Conservation (phyloP, 2,888 invertebrate genomes). For the Drepana falcataria region DNA sequence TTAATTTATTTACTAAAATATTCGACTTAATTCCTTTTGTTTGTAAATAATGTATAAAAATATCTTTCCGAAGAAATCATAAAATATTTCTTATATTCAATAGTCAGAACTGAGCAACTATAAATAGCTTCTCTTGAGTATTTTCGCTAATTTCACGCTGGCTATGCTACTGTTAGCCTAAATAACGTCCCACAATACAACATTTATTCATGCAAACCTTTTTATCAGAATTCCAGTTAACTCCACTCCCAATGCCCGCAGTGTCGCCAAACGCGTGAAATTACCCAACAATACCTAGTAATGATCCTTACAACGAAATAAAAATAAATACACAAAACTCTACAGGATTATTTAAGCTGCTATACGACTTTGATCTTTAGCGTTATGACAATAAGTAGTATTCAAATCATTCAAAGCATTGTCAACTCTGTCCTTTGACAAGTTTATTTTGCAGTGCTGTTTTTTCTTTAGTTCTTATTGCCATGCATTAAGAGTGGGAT, state of each 20-base stretch:
- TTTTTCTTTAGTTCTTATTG: constrained; percentile 6
- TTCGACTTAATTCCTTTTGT: too few species aligned
- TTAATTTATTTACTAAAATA: too few species aligned
- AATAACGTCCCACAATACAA: constrained; percentile 36
- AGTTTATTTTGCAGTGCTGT: constrained; percentile 6
- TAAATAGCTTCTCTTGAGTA: constrained; percentile 1
- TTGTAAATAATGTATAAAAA: too few species aligned
- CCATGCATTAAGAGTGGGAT: constrained; percentile 16
- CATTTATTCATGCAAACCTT: constrained; percentile 45
- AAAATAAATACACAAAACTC: constrained; percentile 57
- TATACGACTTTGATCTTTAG: constrained; percentile 27
- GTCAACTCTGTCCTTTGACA: constrained; percentile 14
- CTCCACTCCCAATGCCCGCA: constrained; percentile 62
- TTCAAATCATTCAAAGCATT: constrained; percentile 10
- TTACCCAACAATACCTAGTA: constrained; percentile 69
- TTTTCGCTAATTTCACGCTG: constrained; percentile 32
- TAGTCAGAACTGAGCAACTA: not conserved
- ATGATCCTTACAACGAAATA: constrained; percentile 71
- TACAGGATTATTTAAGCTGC: constrained; percentile 27
- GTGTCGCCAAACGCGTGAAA: constrained; percentile 74
- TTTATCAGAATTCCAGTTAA: constrained; percentile 55
- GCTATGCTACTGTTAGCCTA: constrained; percentile 37
- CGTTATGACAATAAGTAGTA: constrained; percentile 1
- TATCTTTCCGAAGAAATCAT: too few species aligned
- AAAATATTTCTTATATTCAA: too few species aligned